phyloP scores from a whole-genome alignment of 2,888 invertebrate genomes.

The Cremastobaeus sp. region DNA sequence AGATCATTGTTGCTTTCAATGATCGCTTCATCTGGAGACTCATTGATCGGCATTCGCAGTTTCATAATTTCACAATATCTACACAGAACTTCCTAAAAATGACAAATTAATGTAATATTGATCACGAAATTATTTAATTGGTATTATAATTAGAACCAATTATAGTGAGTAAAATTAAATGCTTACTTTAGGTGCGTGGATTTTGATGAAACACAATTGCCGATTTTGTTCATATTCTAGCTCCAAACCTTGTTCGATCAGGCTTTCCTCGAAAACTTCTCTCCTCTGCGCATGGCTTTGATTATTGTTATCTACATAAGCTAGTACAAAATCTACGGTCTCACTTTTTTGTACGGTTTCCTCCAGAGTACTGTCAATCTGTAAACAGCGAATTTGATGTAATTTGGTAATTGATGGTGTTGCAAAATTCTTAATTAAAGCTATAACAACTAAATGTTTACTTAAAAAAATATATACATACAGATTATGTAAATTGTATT shows the following conservation, averaged over 20 bases:
- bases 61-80: conserved; percentile 88
- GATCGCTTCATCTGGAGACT: conserved; percentile 62
- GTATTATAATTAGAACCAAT: background rate
- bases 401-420: too few relatives aligned
- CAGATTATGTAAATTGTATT: too few relatives aligned
- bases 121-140: background rate
- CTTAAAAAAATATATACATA: too few relatives aligned
- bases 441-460: too few relatives aligned
- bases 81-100: conserved; percentile 81
- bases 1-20: conserved; percentile 71
- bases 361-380: conserved; percentile 51
- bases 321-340: conserved; percentile 82
- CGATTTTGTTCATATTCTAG: conserved; percentile 83
- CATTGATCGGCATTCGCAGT: conserved; percentile 86
- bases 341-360: conserved; percentile 68
- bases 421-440: too few relatives aligned
- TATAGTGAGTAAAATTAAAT: background rate
- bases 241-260: conserved; percentile 80
- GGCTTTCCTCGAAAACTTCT: conserved; percentile 76
- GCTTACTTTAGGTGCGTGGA: conserved; percentile 83
- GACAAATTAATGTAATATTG: too few relatives aligned
- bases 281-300: conserved; percentile 72
- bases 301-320: conserved; percentile 79
- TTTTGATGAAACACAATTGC: conserved; percentile 84
- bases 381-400: too few relatives aligned